These are phyloP conservation scores for Loris lydekkerianus DNA, from an alignment of 2,797 vertebrate genomes.

Conservation along the genomic window DNA sequence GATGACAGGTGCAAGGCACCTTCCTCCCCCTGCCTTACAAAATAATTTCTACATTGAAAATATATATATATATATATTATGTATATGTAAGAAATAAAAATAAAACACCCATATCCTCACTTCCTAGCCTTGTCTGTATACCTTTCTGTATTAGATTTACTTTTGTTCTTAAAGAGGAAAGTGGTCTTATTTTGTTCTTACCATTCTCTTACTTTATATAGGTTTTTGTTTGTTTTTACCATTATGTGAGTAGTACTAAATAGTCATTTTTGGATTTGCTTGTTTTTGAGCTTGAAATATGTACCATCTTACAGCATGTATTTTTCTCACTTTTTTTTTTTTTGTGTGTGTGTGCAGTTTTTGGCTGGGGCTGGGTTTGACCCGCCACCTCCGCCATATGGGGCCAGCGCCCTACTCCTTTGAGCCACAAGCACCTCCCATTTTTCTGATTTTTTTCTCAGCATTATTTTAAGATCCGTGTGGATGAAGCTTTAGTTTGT, in stretches of 20 bases:
- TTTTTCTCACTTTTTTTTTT: not conserved
- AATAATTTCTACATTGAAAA: not conserved
- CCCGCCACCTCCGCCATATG: no score
- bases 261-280: not conserved
- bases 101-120: not conserved
- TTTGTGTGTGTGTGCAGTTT: no score
- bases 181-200: conserved; percentile 30
- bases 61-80: not conserved
- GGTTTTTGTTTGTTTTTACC: not conserved
- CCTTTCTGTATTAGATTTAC: not conserved
- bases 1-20: no score
- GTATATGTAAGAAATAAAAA: not conserved
- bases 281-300: conserved; percentile 25
- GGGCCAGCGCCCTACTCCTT: no score
- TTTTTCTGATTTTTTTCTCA: not conserved
- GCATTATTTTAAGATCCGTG: conserved; percentile 5
- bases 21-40: not conserved
- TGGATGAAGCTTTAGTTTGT: not conserved
- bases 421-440: no score
- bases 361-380: no score
- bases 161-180: not conserved
- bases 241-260: not conserved
- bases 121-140: not conserved
- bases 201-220: not conserved
- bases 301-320: not conserved